Base-by-base conservation (phyloP, 37 sponge, comb jelly and placozoan species). In the Axinella damicornis region DNA sequence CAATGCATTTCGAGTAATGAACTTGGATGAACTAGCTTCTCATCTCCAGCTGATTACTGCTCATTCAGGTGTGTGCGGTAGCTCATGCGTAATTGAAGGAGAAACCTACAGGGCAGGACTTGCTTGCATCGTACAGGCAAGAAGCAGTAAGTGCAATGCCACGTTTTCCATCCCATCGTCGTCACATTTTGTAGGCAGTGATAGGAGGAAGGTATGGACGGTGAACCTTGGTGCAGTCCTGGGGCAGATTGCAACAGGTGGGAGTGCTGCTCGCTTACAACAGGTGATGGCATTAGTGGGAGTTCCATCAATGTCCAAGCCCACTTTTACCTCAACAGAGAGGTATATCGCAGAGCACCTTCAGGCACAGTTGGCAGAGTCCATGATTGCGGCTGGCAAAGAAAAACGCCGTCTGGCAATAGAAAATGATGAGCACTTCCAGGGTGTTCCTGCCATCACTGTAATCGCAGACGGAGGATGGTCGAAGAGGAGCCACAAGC, bases 401-500 rank as follows among this genome's bases (percentile, higher is more conserved):
- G 39, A 71, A 35, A 52, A 71, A 71, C 17, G 68, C 11, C 33
- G 12, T 18, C 17, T 71, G 39, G 72, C 72, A 34, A 28, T 32
- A 15, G 39, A 18, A 71, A 71, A 71, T 21, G 72, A 15, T 32
- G 30, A 14, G 17, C 19, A 14, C 72, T 40, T 71, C 52, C 35
- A n/a, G 17, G 72, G 72, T 12, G 72, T 71, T 14, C 35, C 72
- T 18, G 72, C 72, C 9, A 71, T 71, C 13, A 32, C 72, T n/a
- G 72, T 71, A 27, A 22, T 71, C 11, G 22, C 39, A 9, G 72
- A 36, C 39, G 72, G 39, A 36, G 72, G 72, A 71, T 71, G 72
- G 72, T 71, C 22, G 19, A 71, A 71, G 41, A 71, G 72, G 72
- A 40, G 52, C 19, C 72, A 71, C 39, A 71, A 71, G 41, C 72